A percentile compares a stretch with the other conserved stretches of the same genome.
Conservation (phyloP, 2,797 vertebrate species). For the Neomorphus geoffroyi region DNA sequence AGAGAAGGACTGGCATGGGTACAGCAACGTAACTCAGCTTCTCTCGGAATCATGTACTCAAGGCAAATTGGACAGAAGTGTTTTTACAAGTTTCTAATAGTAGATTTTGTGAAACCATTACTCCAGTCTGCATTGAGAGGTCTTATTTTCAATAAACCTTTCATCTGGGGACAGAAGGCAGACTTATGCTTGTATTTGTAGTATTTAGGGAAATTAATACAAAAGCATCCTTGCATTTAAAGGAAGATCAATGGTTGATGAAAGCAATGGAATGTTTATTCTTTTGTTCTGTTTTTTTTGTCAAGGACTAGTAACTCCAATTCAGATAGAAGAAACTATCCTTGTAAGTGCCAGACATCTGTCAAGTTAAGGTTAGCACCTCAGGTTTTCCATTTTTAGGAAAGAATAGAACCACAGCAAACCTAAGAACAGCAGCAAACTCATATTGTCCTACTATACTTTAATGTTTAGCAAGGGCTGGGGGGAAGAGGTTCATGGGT, state of each 20-base stretch:
- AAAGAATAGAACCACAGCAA: slow-evolving; percentile 10
- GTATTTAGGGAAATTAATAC: not conserved
- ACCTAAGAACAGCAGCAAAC: not conserved
- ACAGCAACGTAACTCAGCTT: fast-evolving
- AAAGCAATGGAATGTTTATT: not conserved
- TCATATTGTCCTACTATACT: not conserved
- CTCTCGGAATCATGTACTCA: fast-evolving
- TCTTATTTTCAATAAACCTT: not conserved
- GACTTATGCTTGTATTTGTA: not conserved
- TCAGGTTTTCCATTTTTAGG: not conserved
- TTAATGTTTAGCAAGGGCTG: not conserved
- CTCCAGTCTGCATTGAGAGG: not conserved
- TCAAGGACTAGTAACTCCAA: not conserved
- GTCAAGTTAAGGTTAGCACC: not conserved
- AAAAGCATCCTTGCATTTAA: not conserved
- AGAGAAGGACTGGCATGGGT: not conserved
- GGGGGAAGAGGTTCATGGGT: not conserved
- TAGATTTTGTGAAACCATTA: not conserved
- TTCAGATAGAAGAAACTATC: not conserved
- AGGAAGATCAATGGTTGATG: not conserved
- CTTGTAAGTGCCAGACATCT: not conserved
- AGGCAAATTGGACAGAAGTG: not conserved
- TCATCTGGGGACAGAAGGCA: not conserved
- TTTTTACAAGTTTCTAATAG: not conserved
- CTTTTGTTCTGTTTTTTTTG: not conserved